Evolutionary conservation across 1,140 invertebrate genomes (phyloP).

Genomic region (Lordiphosa stackelbergi): DNA sequence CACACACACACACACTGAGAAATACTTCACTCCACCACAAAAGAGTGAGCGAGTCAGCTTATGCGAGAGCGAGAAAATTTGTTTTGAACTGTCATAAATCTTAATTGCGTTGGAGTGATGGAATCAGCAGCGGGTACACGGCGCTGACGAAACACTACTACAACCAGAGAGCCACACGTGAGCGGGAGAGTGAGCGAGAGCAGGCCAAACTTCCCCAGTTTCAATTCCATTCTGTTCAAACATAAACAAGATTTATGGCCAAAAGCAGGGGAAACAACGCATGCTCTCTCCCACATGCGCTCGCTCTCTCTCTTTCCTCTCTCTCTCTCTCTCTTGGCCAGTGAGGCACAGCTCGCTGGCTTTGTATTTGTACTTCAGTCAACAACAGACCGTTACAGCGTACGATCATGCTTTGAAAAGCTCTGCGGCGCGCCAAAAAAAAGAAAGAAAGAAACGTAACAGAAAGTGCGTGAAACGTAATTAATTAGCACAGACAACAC

Average conservation of each 20-base stretch:
- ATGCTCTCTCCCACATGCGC: slow-evolving; percentile 23
- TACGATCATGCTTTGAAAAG: slow-evolving; percentile 67
- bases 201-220: slow-evolving; percentile 44
- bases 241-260: slow-evolving; percentile 63
- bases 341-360: slow-evolving; percentile 20
- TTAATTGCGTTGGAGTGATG: slow-evolving; percentile 71
- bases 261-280: slow-evolving; percentile 35
- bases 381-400: slow-evolving; percentile 65
- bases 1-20: slow-evolving; percentile 7
- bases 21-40: slow-evolving; percentile 10
- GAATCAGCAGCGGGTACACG: slow-evolving; percentile 56
- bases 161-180: slow-evolving; percentile 24
- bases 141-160: slow-evolving; percentile 34
- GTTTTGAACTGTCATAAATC: slow-evolving; percentile 75
- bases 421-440: slow-evolving; percentile 33
- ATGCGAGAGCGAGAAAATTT: slow-evolving; percentile 70
- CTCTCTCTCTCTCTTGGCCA: slow-evolving; percentile 12
- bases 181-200: slow-evolving; percentile 3
- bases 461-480: slow-evolving; percentile 35
- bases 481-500: slow-evolving; percentile 46
- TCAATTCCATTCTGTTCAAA: slow-evolving; percentile 46
- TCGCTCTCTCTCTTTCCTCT: slow-evolving; percentile 14
- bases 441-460: slow-evolving; percentile 25
- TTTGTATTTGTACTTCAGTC: slow-evolving; percentile 45
- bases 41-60: slow-evolving; percentile 23